Percentiles rank a stretch among this genome's conserved stretches.
Conservation (phyloP, 2,797 vertebrate species). For the Stomatorhinus walkeri region DNA sequence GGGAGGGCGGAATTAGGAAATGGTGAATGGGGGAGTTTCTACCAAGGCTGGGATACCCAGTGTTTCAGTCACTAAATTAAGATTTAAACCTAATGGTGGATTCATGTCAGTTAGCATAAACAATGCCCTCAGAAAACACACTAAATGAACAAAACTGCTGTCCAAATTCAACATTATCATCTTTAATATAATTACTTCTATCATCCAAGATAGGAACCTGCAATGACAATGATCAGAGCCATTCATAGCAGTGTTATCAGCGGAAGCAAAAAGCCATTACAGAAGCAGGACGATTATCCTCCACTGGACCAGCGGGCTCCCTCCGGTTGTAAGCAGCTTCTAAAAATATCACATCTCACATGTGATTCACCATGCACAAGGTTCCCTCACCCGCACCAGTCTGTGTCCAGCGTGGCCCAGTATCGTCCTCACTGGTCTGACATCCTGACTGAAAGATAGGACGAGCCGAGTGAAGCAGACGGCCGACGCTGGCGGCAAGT, state of each 20-base stretch:
- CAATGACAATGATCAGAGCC: neutral
- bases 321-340: conserved; percentile 41
- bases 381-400: conserved; percentile 38
- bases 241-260: neutral
- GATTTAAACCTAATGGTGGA: neutral
- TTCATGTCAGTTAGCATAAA: neutral
- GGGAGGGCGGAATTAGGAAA: neutral
- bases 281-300: conserved; percentile 9
- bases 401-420: conserved; percentile 37
- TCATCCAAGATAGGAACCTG: neutral
- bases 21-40: neutral
- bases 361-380: conserved; percentile 54
- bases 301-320: conserved; percentile 46
- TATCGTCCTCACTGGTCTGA: conserved; percentile 15
- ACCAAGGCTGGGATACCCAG: neutral
- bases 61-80: neutral
- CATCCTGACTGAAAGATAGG: neutral
- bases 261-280: conserved; percentile 15
- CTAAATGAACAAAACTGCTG: neutral
- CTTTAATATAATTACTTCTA: neutral
- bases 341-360: conserved; percentile 58
- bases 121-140: neutral
- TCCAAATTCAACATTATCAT: neutral
- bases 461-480: neutral
- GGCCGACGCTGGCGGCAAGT: neutral